A percentile compares a stretch with the other conserved stretches of the same genome.
Conservation (phyloP, 2,888 invertebrate genomes). For the Drymonia ruficornis region DNA sequence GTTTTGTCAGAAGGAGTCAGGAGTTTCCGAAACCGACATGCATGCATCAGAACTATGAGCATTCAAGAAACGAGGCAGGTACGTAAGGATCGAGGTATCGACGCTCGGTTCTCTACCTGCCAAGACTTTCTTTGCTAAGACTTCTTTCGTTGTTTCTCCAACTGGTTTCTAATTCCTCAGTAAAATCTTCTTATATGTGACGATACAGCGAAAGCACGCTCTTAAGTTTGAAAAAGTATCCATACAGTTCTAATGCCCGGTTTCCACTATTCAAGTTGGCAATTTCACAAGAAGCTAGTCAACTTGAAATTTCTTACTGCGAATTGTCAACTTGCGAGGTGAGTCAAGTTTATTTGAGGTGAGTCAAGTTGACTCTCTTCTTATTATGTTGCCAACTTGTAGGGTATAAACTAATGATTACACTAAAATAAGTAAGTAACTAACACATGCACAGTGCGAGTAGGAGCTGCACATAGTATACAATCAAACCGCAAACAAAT, state of each 20-base stretch:
- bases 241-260: too few species aligned
- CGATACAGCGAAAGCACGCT: background rate
- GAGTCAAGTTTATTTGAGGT: too few species aligned
- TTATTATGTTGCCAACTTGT: too few species aligned
- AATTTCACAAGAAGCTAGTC: too few species aligned
- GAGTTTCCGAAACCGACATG: constrained; percentile 9
- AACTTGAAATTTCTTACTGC: too few species aligned
- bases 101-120: constrained; percentile 5
- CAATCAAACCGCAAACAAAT: background rate
- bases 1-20: constrained; percentile 7
- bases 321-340: too few species aligned
- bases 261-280: too few species aligned
- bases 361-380: too few species aligned
- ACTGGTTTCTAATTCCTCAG: background rate
- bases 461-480: too few species aligned
- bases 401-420: background rate
- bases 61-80: constrained; percentile 7
- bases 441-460: too few species aligned
- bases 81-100: constrained; percentile 6
- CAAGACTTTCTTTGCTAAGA: too few species aligned
- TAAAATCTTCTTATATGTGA: background rate
- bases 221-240: background rate
- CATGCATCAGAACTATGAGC: constrained; percentile 8
- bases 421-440: background rate
- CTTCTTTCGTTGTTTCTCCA: background rate